phyloP scores from a whole-genome alignment of 1,140 invertebrate species.

The Cheumatopsyche charites region DNA sequence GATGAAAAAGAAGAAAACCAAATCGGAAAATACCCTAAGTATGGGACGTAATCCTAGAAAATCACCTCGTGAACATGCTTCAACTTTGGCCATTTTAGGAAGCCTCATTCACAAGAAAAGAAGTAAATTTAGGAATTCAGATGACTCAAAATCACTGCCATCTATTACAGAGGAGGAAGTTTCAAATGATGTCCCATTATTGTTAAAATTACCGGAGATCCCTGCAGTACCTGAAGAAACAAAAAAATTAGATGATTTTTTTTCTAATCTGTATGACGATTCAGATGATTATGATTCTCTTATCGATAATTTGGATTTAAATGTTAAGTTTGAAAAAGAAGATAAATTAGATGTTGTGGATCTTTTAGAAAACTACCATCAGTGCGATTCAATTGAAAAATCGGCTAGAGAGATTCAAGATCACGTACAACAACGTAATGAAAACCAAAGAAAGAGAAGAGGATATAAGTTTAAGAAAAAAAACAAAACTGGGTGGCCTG shows the following conservation, averaged over 20 bases:
- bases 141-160: slow-evolving; percentile 58
- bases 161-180: slow-evolving; percentile 54
- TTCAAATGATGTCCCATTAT: slow-evolving; percentile 54
- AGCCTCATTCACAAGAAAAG: slow-evolving; percentile 66
- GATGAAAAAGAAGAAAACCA: slow-evolving; percentile 53
- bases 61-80: slow-evolving; percentile 83
- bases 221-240: slow-evolving; percentile 55
- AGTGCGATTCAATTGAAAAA: slow-evolving; percentile 39
- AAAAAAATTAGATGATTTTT: slow-evolving; percentile 56
- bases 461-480: slow-evolving; percentile 60
- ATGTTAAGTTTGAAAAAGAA: slow-evolving; percentile 39
- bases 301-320: slow-evolving; percentile 54
- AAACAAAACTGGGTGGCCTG: slow-evolving; percentile 61
- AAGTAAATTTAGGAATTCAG: slow-evolving; percentile 52
- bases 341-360: slow-evolving; percentile 36
- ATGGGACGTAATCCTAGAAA: slow-evolving; percentile 71
- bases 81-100: slow-evolving; percentile 80
- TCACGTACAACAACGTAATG: slow-evolving; percentile 22
- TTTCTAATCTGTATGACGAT: slow-evolving; percentile 59
- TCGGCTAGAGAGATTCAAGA: slow-evolving; percentile 54
- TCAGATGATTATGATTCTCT: slow-evolving; percentile 56
- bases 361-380: slow-evolving; percentile 39
- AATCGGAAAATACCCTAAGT: slow-evolving; percentile 10
- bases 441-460: slow-evolving; percentile 42
- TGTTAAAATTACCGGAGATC: slow-evolving; percentile 51